These are phyloP conservation scores for Aelia acuminata DNA, from an alignment of 2,888 invertebrate genomes.

Conservation along the genomic window DNA sequence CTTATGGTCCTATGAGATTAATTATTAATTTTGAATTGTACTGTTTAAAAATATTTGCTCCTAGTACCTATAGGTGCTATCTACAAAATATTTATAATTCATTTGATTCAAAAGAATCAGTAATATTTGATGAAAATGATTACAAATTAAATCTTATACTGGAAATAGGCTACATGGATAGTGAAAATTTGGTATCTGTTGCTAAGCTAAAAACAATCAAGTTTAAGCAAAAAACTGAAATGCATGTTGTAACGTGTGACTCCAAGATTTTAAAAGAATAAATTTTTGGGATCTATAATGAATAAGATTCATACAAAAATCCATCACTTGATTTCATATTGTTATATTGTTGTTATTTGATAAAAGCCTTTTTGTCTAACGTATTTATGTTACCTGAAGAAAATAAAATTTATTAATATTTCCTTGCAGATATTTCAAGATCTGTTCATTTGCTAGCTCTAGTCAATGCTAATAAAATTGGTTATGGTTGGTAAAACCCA, in stretches of 20 bases:
- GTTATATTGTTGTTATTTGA: background rate
- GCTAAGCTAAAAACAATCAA: slow-evolving; percentile 10
- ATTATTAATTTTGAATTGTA: slow-evolving; percentile 19
- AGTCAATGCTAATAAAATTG: too few relatives aligned
- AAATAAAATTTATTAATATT: too few relatives aligned
- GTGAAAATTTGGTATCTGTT: background rate
- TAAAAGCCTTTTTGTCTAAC: background rate
- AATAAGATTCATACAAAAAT: background rate
- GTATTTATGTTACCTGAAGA: too few relatives aligned
- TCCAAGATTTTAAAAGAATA: background rate
- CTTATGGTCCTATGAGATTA: background rate
- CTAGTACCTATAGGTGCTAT: background rate
- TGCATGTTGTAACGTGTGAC: slow-evolving; percentile 5
- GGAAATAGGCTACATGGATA: slow-evolving; percentile 31
- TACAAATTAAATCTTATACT: slow-evolving; percentile 33
- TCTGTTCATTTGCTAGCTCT: too few relatives aligned
- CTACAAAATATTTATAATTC: background rate
- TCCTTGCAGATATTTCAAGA: too few relatives aligned
- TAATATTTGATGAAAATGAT: slow-evolving; percentile 36
- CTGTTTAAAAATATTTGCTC: slow-evolving; percentile 45
- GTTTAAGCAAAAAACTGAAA: slow-evolving; percentile 16
- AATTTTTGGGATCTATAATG: background rate
- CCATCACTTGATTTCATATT: background rate
- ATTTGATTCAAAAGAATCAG: slow-evolving; percentile 47
- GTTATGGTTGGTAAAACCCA: too few relatives aligned